Percentiles rank a stretch among this genome's conserved stretches.
Evolutionary conservation across 2,888 invertebrate species (phyloP).

Genomic region (Sesamia inferens): DNA sequence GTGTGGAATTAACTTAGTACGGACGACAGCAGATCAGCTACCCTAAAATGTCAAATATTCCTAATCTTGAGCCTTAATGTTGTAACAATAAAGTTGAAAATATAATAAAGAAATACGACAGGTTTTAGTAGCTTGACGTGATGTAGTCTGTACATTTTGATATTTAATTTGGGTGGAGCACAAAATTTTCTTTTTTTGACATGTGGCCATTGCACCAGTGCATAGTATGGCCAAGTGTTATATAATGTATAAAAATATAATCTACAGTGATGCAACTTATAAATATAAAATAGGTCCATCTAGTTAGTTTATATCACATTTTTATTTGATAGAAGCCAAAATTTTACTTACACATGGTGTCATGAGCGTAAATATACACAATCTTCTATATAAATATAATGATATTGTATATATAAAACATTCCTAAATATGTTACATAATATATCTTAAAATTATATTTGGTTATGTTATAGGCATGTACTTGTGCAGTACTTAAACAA

Average conservation of each 20-base stretch:
- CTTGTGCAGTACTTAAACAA: constrained; percentile 44
- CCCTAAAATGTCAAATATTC: too few relatives aligned
- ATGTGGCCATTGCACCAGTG: not conserved
- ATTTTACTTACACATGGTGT: constrained; percentile 9
- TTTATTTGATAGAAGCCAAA: constrained; percentile 41
- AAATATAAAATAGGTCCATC: constrained; percentile 53
- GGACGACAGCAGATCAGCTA: too few relatives aligned
- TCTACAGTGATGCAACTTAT: constrained; percentile 51
- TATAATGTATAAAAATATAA: constrained; percentile 53
- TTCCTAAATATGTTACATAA: constrained; percentile 39
- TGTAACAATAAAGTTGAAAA: too few relatives aligned
- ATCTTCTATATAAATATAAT: constrained; percentile 35
- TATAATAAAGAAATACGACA: too few relatives aligned
- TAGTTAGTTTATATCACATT: constrained; percentile 56
- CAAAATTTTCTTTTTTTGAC: constrained; percentile 1
- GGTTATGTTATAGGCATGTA: constrained; percentile 56
- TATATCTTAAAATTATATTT: constrained; percentile 60
- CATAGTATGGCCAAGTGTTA: not conserved
- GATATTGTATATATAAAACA: constrained; percentile 28
- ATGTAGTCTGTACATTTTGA: not conserved
- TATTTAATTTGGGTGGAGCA: not conserved
- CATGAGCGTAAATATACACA: constrained; percentile 27
- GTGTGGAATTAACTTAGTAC: not conserved
- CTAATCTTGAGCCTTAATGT: too few relatives aligned
- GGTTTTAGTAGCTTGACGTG: too few relatives aligned